Evolutionary conservation across 2,113 vertebrate genomes (phyloP).

Genomic region (Martes martes): DNA sequence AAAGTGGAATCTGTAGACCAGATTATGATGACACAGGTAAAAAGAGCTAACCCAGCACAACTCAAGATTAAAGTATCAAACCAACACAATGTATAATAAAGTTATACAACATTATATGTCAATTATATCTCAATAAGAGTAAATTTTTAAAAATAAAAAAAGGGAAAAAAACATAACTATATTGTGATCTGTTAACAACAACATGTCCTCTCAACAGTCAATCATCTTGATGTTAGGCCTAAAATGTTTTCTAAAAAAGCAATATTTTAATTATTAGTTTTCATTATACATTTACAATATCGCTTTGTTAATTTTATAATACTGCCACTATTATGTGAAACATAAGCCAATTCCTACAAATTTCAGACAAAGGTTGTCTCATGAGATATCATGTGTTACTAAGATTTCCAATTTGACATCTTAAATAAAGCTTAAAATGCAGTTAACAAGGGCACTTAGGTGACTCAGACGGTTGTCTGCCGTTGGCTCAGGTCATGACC

Average conservation of each 20-base stretch:
- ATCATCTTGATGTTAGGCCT: background rate
- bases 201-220: background rate
- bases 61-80: background rate
- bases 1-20: background rate
- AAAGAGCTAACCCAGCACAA: background rate
- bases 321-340: background rate
- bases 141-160: background rate
- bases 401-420: background rate
- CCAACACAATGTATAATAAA: background rate
- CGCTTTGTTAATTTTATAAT: background rate
- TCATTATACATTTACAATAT: background rate
- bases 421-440: background rate
- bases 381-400: background rate
- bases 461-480: background rate
- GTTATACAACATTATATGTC: background rate
- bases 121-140: background rate
- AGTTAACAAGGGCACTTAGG: background rate
- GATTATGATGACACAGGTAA: background rate
- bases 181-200: background rate
- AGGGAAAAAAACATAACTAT: background rate
- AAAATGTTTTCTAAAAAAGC: background rate
- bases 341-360: constrained; percentile 5
- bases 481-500: background rate
- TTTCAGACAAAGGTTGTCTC: background rate
- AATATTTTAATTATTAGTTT: background rate